Base-by-base conservation (phyloP, 92 coral and sea anemone species). In the Desmophyllum pertusum region DNA sequence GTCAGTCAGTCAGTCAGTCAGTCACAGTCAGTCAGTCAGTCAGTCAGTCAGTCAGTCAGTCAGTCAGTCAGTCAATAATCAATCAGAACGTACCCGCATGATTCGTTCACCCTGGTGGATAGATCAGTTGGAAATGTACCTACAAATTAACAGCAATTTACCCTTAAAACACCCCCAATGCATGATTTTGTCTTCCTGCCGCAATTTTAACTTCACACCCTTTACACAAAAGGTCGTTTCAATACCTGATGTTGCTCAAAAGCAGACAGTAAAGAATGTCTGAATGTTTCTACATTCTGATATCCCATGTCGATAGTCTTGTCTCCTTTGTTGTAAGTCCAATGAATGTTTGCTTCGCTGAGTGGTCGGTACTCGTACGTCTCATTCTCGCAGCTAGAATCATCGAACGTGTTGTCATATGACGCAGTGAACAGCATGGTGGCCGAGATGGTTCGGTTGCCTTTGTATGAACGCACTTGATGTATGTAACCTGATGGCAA, bases 311-410 rank as follows among this genome's bases (percentile, higher is more conserved):
- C 93, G 38, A 96, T 92, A 17, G 86, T 67, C 55, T 59, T 90
- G 80, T 96, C 99, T 15, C 98, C 99, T 57, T 96, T 96, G 55
- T 92, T 92, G 90, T 94, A 96, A 0, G 98, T 96, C 98, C 98
- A 96, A 42, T 94, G 98, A n/a, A 96, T 97, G 10, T 92, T 78
- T 1, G 92, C 94, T 36, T 93, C 85, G 59, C 98, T 94, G 84
- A 96, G 87, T 3, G 99, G 92, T 5, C 95, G 93, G 88, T 94
- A 94, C 65, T 92, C 92, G 37, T 92, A 96, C 11, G 87, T 86
- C 65, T 87, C 88, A 42, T 87, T 81, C 43, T 96, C 97, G 73
- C 99, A 96, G 43, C 99, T 97, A 27, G 77, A 76, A 33, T 89
- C 82, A 29, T 92, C 93, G 36, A 92, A 96, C 3, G 95, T 88